Percentiles rank a stretch among this genome's conserved stretches.
Evolutionary conservation across 2,113 vertebrate species (phyloP).

Genomic region (Marcusenius ussheri): DNA sequence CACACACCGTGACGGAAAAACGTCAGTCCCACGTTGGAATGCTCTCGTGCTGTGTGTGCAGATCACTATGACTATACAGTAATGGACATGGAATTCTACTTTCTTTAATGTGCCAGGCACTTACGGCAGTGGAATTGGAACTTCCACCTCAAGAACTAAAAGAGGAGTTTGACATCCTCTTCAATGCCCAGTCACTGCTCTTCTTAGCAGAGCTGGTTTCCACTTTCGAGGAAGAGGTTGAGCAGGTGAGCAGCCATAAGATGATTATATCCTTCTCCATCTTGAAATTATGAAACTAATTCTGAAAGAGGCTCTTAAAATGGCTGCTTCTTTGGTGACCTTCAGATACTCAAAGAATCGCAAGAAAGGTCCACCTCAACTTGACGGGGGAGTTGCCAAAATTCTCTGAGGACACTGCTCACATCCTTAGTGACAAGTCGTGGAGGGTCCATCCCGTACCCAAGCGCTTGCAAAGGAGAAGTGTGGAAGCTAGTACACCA

Average conservation of each 20-base stretch:
- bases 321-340: neutral
- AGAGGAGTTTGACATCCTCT: slow-evolving; percentile 51
- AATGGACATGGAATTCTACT: neutral
- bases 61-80: neutral
- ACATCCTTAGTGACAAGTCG: slow-evolving; percentile 46
- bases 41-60: neutral
- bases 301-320: neutral
- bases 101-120: slow-evolving; percentile 28
- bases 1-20: neutral
- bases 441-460: slow-evolving; percentile 65
- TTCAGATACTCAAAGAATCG: slow-evolving; percentile 42
- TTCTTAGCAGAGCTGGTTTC: slow-evolving; percentile 62
- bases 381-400: slow-evolving; percentile 54
- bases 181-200: slow-evolving; percentile 50
- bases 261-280: neutral
- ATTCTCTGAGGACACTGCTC: slow-evolving; percentile 41
- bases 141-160: slow-evolving; percentile 53
- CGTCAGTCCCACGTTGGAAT: neutral
- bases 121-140: slow-evolving; percentile 51
- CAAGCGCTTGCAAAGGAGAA: slow-evolving; percentile 49
- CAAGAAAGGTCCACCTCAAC: slow-evolving; percentile 58
- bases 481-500: neutral
- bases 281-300: neutral
- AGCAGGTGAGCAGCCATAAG: slow-evolving; percentile 37
- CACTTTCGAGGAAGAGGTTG: slow-evolving; percentile 57